These are phyloP conservation scores for Hydrochoerus hydrochaeris DNA, from an alignment of 2,113 vertebrate genomes.

Conservation along the genomic window DNA sequence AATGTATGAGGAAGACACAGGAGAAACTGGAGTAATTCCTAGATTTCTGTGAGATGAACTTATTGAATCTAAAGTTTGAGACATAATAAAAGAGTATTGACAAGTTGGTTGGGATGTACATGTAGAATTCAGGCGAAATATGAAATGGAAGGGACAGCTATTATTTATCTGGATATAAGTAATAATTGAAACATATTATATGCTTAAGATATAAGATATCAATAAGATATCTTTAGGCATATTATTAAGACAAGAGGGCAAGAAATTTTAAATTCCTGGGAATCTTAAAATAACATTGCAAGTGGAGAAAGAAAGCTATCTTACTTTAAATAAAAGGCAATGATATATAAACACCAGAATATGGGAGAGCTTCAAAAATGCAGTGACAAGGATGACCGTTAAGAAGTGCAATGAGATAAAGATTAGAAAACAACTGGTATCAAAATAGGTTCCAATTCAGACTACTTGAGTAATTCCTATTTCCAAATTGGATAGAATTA, in stretches of 20 bases:
- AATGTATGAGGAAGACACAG: not conserved
- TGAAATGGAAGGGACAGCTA: not conserved
- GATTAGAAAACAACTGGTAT: not conserved
- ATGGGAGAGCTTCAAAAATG: not conserved
- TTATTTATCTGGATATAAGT: not conserved
- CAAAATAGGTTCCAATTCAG: not conserved
- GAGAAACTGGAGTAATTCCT: not conserved
- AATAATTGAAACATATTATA: not conserved
- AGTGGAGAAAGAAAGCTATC: not conserved
- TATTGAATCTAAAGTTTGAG: not conserved
- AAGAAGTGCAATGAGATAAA: not conserved
- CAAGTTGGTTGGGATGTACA: not conserved
- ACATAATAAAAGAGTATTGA: not conserved
- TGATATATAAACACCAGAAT: conserved; percentile 7
- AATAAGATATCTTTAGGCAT: not conserved
- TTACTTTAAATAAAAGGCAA: not conserved
- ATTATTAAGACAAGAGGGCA: not conserved
- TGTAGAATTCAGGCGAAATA: not conserved
- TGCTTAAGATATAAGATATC: no score
- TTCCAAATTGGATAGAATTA: not conserved
- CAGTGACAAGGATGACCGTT: not conserved
- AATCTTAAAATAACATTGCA: conserved; percentile 10
- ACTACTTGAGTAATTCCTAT: not conserved
- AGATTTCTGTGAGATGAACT: not conserved
- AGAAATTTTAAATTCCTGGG: not conserved